These are phyloP conservation scores for Gasterosteus aculeatus DNA, from an alignment of 2,113 vertebrate genomes.

Conservation along the genomic window DNA sequence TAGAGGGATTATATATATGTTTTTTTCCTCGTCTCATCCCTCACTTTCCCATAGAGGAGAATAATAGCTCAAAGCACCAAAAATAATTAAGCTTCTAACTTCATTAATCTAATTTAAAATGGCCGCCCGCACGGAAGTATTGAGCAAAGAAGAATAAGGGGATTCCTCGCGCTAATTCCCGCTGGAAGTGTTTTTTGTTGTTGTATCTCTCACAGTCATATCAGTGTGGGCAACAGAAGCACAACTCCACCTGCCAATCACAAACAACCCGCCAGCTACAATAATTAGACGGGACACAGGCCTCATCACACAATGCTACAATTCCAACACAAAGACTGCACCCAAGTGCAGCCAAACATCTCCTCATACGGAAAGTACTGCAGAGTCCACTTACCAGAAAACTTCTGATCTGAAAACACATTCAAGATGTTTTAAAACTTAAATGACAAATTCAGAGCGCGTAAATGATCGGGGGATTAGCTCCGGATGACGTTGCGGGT, in stretches of 20 bases:
- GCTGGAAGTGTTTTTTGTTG: conserved; percentile 76
- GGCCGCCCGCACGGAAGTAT: conserved; percentile 49
- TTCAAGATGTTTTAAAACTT: background rate
- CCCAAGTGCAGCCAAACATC: background rate
- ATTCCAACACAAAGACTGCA: conserved; percentile 5
- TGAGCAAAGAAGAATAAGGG: conserved; percentile 45
- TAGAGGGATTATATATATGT: conserved; percentile 63
- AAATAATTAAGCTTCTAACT: conserved; percentile 79
- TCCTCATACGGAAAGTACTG: too few species aligned
- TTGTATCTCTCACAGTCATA: conserved; percentile 54
- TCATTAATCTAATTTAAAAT: conserved; percentile 81
- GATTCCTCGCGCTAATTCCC: conserved; percentile 65
- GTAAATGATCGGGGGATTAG: background rate
- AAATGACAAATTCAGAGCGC: background rate
- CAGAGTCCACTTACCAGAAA: background rate
- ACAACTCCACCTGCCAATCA: conserved; percentile 68
- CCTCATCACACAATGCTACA: background rate
- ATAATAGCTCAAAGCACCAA: conserved; percentile 80
- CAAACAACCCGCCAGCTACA: conserved; percentile 32
- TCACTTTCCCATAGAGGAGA: conserved; percentile 62
- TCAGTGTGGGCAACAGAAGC: conserved; percentile 47
- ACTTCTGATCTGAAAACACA: background rate
- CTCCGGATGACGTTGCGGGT: background rate
- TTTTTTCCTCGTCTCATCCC: conserved; percentile 42
- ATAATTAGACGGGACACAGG: conserved; percentile 32